These are phyloP conservation scores for Conus betulinus DNA, from an alignment of 1,140 invertebrate genomes.

Conservation along the genomic window DNA sequence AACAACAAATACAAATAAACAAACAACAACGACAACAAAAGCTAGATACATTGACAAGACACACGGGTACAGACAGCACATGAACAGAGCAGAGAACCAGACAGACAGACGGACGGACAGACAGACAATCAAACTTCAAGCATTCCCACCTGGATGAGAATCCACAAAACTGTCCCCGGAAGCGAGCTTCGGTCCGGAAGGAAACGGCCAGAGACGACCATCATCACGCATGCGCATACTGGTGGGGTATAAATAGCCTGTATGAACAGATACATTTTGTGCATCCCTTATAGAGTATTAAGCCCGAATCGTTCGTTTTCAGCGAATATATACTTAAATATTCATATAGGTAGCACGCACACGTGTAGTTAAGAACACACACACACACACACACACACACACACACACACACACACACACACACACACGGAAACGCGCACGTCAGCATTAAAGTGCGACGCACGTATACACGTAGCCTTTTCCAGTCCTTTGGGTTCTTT, in stretches of 20 bases:
- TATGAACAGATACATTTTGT: conserved; percentile 3
- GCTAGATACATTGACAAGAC: no score
- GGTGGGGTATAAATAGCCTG: conserved; percentile 72
- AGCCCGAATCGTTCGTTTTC: no score
- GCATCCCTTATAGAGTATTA: no score
- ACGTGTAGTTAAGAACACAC: no score
- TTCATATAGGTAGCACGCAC: no score
- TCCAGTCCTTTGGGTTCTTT: no score
- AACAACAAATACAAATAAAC: background rate
- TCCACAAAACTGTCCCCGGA: conserved; percentile 75
- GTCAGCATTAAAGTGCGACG: no score
- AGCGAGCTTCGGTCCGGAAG: conserved; percentile 73
- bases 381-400: no score
- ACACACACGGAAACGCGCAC: no score
- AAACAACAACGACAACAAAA: background rate
- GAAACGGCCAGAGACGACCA: conserved; percentile 71
- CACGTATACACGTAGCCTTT: no score
- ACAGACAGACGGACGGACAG: background rate
- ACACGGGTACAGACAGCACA: background rate
- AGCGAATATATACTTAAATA: no score
- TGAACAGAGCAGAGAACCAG: background rate
- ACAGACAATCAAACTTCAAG: background rate
- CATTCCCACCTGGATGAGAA: conserved; percentile 60
- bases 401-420: no score
- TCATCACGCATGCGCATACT: conserved; percentile 74